Conservation (phyloP, 2,888 invertebrate genomes). For the Dendrolimus houi region DNA sequence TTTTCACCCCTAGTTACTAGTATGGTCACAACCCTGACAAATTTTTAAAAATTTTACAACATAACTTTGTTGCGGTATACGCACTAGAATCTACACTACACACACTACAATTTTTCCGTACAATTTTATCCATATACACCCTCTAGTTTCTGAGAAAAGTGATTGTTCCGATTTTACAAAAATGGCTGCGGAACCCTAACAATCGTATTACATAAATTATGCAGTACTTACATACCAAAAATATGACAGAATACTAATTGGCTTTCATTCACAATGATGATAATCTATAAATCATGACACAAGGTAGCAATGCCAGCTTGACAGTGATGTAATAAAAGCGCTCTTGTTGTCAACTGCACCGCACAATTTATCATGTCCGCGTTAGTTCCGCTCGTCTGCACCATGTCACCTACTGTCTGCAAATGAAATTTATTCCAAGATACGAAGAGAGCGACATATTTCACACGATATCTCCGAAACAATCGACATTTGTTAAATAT, state of each 20-base stretch:
- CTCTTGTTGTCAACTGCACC: constrained; percentile 7
- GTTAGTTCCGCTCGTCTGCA: constrained; percentile 15
- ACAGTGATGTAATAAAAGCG: constrained; percentile 12
- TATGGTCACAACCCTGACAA: too few relatives aligned
- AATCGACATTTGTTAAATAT: not conserved
- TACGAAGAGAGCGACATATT: not conserved
- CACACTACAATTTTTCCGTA: too few relatives aligned
- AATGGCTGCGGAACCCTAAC: too few relatives aligned
- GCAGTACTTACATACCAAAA: too few relatives aligned
- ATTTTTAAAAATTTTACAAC: too few relatives aligned
- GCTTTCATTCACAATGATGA: not conserved
- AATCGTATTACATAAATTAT: too few relatives aligned
- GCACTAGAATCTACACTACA: too few relatives aligned
- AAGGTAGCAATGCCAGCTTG: constrained; percentile 15
- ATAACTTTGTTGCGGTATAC: too few relatives aligned
- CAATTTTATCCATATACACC: too few relatives aligned
- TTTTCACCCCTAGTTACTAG: too few relatives aligned
- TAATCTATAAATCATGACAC: not conserved
- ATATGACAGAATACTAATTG: not conserved
- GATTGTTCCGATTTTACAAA: too few relatives aligned
- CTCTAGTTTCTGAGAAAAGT: too few relatives aligned
- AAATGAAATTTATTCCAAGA: constrained; percentile 2
- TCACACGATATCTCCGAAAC: not conserved
- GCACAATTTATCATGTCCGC: not conserved
- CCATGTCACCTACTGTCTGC: constrained; percentile 5